A percentile compares a stretch with the other conserved stretches of the same genome.
Evolutionary conservation across 2,113 vertebrate species (phyloP).

Genomic region (Mobula hypostoma): DNA sequence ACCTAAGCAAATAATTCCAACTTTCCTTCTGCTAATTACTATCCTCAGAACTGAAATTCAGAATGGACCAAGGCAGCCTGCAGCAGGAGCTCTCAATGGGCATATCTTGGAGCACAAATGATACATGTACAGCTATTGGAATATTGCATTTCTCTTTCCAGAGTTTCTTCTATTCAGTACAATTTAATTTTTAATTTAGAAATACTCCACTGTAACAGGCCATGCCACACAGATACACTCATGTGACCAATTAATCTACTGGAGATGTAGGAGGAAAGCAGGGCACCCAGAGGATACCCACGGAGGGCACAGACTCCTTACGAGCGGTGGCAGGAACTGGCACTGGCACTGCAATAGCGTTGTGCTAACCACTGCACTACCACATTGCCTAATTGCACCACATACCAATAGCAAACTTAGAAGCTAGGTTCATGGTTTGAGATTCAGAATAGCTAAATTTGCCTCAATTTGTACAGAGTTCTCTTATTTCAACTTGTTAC

Average conservation of each 20-base stretch:
- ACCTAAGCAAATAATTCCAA: background rate
- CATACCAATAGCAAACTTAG: background rate
- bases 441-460: background rate
- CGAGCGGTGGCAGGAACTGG: too few species aligned
- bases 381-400: background rate
- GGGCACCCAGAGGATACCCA: too few species aligned
- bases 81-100: background rate
- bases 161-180: background rate
- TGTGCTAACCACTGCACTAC: too few species aligned
- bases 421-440: background rate
- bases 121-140: background rate
- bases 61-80: background rate
- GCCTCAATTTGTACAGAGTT: background rate
- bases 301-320: too few species aligned
- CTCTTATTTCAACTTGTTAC: background rate
- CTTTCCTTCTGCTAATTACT: background rate
- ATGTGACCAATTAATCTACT: too few species aligned
- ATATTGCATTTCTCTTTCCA: background rate
- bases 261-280: too few species aligned
- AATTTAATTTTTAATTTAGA: too few species aligned
- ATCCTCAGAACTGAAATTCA: background rate
- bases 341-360: too few species aligned
- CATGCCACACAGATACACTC: too few species aligned
- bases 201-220: too few species aligned
- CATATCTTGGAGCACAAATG: background rate